A percentile compares a stretch with the other conserved stretches of the same genome.
Conservation (phyloP, 2,888 invertebrate species). For the Mythimna pallens region DNA sequence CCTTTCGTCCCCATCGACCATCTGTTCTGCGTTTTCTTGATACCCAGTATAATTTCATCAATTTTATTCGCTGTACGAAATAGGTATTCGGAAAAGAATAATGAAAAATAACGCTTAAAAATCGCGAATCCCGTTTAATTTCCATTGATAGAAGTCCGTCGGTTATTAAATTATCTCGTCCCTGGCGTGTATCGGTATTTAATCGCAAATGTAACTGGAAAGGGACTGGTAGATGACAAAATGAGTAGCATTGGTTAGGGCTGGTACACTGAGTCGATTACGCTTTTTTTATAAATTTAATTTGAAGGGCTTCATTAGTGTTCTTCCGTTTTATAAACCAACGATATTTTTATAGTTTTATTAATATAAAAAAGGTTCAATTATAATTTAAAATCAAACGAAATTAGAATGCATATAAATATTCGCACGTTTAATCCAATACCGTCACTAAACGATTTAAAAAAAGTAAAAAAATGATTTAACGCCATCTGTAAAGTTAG, state of each 20-base stretch:
- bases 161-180: slow-evolving; percentile 66
- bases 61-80: neutral
- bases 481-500: no score
- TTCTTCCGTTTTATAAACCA: neutral
- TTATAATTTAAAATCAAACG: no score
- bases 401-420: no score
- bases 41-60: neutral
- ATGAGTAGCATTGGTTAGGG: slow-evolving; percentile 55
- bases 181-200: slow-evolving; percentile 57
- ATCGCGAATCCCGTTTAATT: neutral
- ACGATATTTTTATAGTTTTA: neutral
- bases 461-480: no score
- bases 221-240: slow-evolving; percentile 59
- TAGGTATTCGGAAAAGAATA: slow-evolving; percentile 6
- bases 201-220: slow-evolving; percentile 65
- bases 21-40: neutral
- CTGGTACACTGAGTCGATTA: slow-evolving; percentile 13
- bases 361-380: no score
- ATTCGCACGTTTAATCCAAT: no score
- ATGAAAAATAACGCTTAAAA: slow-evolving; percentile 28
- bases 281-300: neutral
- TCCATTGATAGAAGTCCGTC: slow-evolving; percentile 41
- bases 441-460: no score
- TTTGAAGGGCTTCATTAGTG: neutral
- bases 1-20: no score